These are phyloP conservation scores for Dysdera silvatica DNA, from an alignment of 1,140 invertebrate genomes.

Conservation along the genomic window DNA sequence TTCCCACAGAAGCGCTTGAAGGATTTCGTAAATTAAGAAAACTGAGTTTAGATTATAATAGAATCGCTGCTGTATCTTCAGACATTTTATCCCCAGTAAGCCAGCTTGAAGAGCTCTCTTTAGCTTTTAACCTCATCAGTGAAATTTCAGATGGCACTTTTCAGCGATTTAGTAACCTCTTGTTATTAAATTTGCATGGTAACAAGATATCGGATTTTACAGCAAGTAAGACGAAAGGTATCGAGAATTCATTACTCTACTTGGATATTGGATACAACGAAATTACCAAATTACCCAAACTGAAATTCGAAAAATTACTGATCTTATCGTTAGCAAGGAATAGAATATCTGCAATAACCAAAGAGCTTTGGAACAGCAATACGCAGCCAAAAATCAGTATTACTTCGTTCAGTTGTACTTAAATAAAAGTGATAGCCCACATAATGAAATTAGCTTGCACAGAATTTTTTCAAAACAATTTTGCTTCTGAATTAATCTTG, in stretches of 20 bases:
- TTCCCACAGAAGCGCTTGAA: conserved; percentile 68
- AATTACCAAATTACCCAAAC: conserved; percentile 48
- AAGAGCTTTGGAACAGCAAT: conserved; percentile 20
- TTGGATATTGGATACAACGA: conserved; percentile 68
- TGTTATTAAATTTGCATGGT: conserved; percentile 63
- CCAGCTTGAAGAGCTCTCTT: conserved; percentile 49
- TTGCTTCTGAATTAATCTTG: too few relatives aligned
- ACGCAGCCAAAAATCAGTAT: conserved; percentile 25
- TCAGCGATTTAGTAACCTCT: conserved; percentile 51
- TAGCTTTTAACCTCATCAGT: conserved; percentile 75
- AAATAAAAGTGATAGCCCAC: conserved; percentile 34
- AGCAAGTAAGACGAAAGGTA: conserved; percentile 62
- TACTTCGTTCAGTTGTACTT: too few relatives aligned
- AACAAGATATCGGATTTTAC: conserved; percentile 65
- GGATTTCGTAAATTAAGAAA: conserved; percentile 62
- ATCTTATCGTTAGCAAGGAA: conserved; percentile 70
- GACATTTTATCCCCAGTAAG: conserved; percentile 47
- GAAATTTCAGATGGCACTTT: conserved; percentile 73
- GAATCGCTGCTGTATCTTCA: conserved; percentile 73
- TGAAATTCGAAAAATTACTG: conserved; percentile 42
- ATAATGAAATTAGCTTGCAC: too few relatives aligned
- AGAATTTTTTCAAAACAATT: too few relatives aligned
- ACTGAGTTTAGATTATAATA: conserved; percentile 73
- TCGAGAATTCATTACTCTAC: conserved; percentile 62
- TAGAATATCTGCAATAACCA: conserved; percentile 56